Base-by-base conservation (phyloP, 2,888 invertebrate species). In the Diloba caeruleocephala region DNA sequence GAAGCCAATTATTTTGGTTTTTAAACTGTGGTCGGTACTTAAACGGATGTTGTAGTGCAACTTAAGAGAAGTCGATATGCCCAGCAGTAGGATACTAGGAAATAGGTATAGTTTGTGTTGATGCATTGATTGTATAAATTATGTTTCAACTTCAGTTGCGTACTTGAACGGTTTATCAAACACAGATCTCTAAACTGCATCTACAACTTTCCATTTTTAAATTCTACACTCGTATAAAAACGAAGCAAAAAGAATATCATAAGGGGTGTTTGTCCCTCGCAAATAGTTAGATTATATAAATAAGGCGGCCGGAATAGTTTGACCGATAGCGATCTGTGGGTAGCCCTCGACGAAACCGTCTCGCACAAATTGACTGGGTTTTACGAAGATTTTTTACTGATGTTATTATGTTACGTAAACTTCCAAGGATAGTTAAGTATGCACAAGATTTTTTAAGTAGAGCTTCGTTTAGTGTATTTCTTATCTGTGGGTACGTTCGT, bases 261-360 rank as follows among this genome's bases (percentile, higher is more conserved):
- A 82, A 87, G 81, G 91, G 88, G 88, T 88, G 88, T 85, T 88
- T 87, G 89, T 90, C 90, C 91, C 89, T 87, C 82, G 78, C 88
- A 90, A 92, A 92, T 89, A 90, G 90, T 90, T 86, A 92, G 90
- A 92, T 93, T 92, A 91, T 90, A 92, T 92, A 92, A 92, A 92
- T 92, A 92, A 92, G 89, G 85, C 89, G 88, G 84, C 83, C 86
- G 82, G 84, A 85, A 87, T 85, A 83, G 85, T 85, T 85, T 84
- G 79, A 74, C 72, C 82, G 91, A 92, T 92, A 87, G 86, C 75
- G 82, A 92, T 91, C 92, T 88, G 89, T 70, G 87, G 88, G 78
- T 82, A 81, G 80, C 77, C 76, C 71, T 62, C 49, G 69, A 69
- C 69, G 69, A 60, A 71, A 69, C 77, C 76, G 83, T 79, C 84